Evolutionary conservation across 1,140 invertebrate genomes (phyloP).

Genomic region (Copidosoma floridanum): DNA sequence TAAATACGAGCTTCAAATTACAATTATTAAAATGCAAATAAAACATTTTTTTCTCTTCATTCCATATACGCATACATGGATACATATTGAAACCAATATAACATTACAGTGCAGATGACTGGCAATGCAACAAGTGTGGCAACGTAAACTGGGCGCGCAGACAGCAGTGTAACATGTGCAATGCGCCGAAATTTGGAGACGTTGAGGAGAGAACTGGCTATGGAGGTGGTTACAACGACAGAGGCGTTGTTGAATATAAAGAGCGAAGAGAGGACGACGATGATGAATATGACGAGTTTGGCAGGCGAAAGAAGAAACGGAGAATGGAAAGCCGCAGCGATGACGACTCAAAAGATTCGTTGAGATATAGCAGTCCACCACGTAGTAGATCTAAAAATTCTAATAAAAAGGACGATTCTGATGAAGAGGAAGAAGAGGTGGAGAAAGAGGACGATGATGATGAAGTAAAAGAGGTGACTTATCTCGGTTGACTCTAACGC

Average conservation of each 20-base stretch:
- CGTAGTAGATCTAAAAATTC: conserved; percentile 46
- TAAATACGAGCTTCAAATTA: too few relatives aligned
- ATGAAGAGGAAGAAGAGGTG: conserved; percentile 26
- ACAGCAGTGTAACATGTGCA: conserved; percentile 97
- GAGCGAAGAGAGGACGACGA: conserved; percentile 80
- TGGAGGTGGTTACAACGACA: conserved; percentile 89
- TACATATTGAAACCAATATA: too few relatives aligned
- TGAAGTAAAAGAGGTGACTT: conserved; percentile 17
- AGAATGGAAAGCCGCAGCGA: conserved; percentile 54
- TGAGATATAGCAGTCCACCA: conserved; percentile 47
- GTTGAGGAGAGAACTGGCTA: conserved; percentile 79
- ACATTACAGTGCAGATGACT: conserved; percentile 93
- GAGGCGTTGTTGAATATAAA: conserved; percentile 90
- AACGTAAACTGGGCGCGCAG: conserved; percentile 99
- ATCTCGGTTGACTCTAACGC: too few relatives aligned
- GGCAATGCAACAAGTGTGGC: conserved; percentile 98
- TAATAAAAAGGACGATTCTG: conserved; percentile 54
- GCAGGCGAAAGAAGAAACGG: conserved; percentile 79
- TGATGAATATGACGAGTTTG: conserved; percentile 96
- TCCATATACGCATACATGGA: too few relatives aligned
- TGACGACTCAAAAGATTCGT: conserved; percentile 50
- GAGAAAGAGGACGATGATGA: conserved; percentile 16
- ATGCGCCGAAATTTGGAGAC: conserved; percentile 94
- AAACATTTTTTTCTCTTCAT: too few relatives aligned
- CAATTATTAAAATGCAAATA: too few relatives aligned